Conservation (phyloP, 2,113 vertebrate species). For the Laticauda laticaudata region DNA sequence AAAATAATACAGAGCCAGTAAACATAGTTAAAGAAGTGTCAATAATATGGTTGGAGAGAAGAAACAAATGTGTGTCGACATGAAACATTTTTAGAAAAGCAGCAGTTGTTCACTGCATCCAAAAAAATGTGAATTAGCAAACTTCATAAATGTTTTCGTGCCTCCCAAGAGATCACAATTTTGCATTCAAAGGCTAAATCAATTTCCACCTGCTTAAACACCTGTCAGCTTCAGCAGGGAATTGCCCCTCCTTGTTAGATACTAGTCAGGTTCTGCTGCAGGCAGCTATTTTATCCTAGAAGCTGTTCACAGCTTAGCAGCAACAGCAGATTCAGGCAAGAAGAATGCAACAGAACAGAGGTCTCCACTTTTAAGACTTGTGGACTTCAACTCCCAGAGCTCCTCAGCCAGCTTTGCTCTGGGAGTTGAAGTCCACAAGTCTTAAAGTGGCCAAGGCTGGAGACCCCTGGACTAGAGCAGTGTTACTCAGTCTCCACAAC, state of each 20-base stretch:
- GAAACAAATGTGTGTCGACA: not conserved
- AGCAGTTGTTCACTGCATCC: not conserved
- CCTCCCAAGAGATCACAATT: not conserved
- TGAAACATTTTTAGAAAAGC: not conserved
- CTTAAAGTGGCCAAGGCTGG: too few relatives aligned
- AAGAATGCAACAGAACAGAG: not conserved
- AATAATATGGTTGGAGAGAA: not conserved
- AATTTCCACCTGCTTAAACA: not conserved
- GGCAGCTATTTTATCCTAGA: too few relatives aligned
- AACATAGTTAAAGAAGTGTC: not conserved
- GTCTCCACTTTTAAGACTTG: too few relatives aligned
- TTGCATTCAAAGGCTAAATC: not conserved
- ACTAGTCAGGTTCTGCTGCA: not conserved
- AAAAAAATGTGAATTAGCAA: not conserved
- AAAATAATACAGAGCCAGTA: not conserved
- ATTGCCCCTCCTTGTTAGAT: not conserved
- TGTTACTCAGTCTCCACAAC: too few relatives aligned
- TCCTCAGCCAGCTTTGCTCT: too few relatives aligned
- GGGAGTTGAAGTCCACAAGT: too few relatives aligned
- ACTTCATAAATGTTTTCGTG: not conserved
- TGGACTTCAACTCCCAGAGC: too few relatives aligned
- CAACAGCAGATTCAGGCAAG: accelerated
- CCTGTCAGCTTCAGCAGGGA: not conserved
- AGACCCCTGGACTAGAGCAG: too few relatives aligned
- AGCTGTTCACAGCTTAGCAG: not conserved